These are phyloP conservation scores for Drosophila ogumai DNA, from an alignment of 1,140 invertebrate species.

Conservation along the genomic window DNA sequence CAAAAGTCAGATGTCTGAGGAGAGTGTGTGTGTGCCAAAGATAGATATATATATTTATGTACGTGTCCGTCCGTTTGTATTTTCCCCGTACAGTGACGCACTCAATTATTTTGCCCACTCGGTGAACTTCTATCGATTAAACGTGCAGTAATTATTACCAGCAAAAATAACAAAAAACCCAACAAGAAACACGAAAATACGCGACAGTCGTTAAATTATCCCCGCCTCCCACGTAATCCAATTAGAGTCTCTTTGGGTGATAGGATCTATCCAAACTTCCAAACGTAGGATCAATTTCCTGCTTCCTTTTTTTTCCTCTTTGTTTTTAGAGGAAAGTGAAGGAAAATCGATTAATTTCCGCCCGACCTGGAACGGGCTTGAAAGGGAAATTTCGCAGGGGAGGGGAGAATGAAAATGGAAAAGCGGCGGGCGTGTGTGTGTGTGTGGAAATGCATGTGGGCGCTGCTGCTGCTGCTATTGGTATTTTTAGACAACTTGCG, in stretches of 20 bases:
- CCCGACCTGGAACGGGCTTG: slow-evolving; percentile 37
- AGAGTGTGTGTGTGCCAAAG: slow-evolving; percentile 39
- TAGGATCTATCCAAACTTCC: slow-evolving; percentile 36
- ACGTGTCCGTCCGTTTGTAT: slow-evolving; percentile 23
- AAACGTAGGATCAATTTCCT: slow-evolving; percentile 44
- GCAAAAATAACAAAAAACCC: slow-evolving; percentile 3
- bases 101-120: slow-evolving; percentile 36
- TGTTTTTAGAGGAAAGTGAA: slow-evolving; percentile 9
- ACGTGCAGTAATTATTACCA: slow-evolving; percentile 32
- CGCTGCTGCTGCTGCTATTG: slow-evolving; percentile 18
- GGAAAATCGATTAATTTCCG: slow-evolving; percentile 54
- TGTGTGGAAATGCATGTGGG: slow-evolving; percentile 43
- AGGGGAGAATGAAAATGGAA: slow-evolving; percentile 3
- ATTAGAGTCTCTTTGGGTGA: slow-evolving; percentile 17
- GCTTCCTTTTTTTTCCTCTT: slow-evolving; percentile 8
- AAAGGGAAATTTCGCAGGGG: slow-evolving; percentile 9
- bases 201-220: slow-evolving; percentile 20
- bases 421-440: neutral
- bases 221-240: slow-evolving; percentile 25
- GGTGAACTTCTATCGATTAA: slow-evolving; percentile 39
- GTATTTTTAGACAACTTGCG: slow-evolving; percentile 42
- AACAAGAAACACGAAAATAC: slow-evolving; percentile 1
- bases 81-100: slow-evolving; percentile 36
- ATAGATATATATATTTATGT: slow-evolving; percentile 43
- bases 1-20: slow-evolving; percentile 37